These are phyloP conservation scores for Leptinotarsa lineolata DNA, from an alignment of 1,140 invertebrate genomes.

Conservation along the genomic window DNA sequence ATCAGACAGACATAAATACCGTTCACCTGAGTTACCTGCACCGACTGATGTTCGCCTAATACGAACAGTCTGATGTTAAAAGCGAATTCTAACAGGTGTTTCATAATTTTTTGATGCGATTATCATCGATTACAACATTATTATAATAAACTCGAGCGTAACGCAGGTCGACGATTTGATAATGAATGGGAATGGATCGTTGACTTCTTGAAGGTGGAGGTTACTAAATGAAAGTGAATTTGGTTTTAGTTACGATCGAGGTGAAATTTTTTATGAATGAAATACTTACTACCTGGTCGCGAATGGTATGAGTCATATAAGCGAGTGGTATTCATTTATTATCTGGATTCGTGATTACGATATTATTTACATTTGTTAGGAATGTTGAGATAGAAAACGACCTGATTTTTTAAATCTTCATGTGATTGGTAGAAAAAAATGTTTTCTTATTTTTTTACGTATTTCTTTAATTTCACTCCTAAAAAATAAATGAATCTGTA, in stretches of 20 bases:
- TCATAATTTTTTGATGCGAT: conserved; percentile 40
- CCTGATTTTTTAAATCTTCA: no score
- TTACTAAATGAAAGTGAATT: conserved; percentile 24
- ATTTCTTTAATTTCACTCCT: no score
- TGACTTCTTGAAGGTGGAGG: not conserved
- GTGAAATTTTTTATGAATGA: conserved; percentile 22
- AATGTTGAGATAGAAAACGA: no score
- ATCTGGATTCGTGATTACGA: no score
- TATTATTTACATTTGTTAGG: no score
- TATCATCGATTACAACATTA: conserved; percentile 17
- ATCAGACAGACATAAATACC: conserved; percentile 20
- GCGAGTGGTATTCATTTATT: conserved; percentile 1
- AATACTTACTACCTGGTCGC: conserved; percentile 1
- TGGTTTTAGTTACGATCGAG: conserved; percentile 15
- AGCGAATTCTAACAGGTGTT: conserved; percentile 53
- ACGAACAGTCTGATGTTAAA: conserved; percentile 44
- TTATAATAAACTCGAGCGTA: conserved; percentile 23
- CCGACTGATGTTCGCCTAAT: conserved; percentile 38
- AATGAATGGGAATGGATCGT: not conserved
- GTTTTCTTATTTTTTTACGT: no score
- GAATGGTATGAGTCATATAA: not conserved
- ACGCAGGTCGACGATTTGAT: conserved; percentile 6
- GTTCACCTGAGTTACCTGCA: conserved; percentile 28
- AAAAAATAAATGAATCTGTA: no score
- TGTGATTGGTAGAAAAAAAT: no score